Evolutionary conservation across 2,888 invertebrate species (phyloP).

Genomic region (Idaea biselata): DNA sequence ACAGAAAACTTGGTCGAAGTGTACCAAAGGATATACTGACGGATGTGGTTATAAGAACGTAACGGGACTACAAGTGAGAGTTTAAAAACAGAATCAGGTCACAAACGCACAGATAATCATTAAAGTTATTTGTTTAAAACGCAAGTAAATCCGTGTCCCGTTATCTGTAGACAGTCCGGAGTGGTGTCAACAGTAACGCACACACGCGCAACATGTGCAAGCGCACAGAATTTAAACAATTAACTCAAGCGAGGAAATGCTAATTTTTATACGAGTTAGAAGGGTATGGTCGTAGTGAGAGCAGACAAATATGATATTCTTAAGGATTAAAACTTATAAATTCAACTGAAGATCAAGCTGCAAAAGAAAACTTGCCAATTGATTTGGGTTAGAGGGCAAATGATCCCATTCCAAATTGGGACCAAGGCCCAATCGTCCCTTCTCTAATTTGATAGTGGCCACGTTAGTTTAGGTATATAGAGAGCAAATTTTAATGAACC

Average conservation of each 20-base stretch:
- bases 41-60: not conserved
- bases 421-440: no score
- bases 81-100: not conserved
- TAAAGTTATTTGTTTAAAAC: not conserved
- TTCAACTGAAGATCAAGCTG: no score
- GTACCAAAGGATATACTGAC: not conserved
- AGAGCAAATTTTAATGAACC: no score
- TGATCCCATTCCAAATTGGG: no score
- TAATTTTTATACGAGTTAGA: not conserved
- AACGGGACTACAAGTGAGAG: not conserved
- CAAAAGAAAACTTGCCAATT: no score
- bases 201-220: not conserved
- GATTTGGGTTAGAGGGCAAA: no score
- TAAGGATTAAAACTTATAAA: no score
- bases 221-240: conserved; percentile 9
- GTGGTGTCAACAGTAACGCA: not conserved
- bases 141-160: not conserved
- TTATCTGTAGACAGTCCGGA: not conserved
- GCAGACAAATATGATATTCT: conserved; percentile 4
- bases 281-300: conserved; percentile 6
- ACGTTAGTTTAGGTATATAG: no score
- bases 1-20: not conserved
- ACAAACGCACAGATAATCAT: not conserved
- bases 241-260: conserved; percentile 3
- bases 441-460: no score